These are phyloP conservation scores for Homalodisca vitripennis DNA, from an alignment of 1,140 invertebrate species.

Conservation along the genomic window DNA sequence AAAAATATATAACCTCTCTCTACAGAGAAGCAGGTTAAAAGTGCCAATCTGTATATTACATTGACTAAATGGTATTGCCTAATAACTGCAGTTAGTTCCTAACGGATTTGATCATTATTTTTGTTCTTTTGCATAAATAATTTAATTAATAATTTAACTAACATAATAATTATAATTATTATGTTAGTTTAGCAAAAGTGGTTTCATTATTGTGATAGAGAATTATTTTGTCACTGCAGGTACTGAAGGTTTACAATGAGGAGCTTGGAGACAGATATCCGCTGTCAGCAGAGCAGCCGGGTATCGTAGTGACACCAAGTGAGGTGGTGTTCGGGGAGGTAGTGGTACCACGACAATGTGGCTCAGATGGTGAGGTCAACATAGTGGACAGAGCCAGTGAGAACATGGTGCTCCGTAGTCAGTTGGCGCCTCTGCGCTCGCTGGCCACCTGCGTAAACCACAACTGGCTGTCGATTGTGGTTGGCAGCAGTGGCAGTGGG, in stretches of 20 bases:
- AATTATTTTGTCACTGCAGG: too few relatives aligned
- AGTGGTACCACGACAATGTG: neutral
- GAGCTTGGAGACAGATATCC: constrained; percentile 56
- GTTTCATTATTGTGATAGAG: too few relatives aligned
- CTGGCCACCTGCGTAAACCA: constrained; percentile 81
- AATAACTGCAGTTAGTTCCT: too few relatives aligned
- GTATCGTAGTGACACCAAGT: constrained; percentile 54
- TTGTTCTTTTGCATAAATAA: too few relatives aligned
- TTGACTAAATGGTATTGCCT: too few relatives aligned
- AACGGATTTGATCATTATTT: too few relatives aligned
- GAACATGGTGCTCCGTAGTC: constrained; percentile 55
- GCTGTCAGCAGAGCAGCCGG: constrained; percentile 49
- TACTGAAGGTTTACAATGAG: constrained; percentile 58
- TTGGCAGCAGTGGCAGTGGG: constrained; percentile 74
- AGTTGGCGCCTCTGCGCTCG: constrained; percentile 65
- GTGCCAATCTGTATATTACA: too few relatives aligned
- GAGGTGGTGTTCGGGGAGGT: constrained; percentile 61
- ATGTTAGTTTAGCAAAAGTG: too few relatives aligned
- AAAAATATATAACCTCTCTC: too few relatives aligned
- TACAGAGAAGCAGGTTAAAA: too few relatives aligned
- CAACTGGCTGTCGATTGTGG: constrained; percentile 89
- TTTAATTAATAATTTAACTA: too few relatives aligned
- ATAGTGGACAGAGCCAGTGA: neutral
- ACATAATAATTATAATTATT: too few relatives aligned
- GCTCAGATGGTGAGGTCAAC: neutral